Evolutionary conservation across 2,113 vertebrate genomes (phyloP).

Genomic region (Pelvicachromis taeniatus): DNA sequence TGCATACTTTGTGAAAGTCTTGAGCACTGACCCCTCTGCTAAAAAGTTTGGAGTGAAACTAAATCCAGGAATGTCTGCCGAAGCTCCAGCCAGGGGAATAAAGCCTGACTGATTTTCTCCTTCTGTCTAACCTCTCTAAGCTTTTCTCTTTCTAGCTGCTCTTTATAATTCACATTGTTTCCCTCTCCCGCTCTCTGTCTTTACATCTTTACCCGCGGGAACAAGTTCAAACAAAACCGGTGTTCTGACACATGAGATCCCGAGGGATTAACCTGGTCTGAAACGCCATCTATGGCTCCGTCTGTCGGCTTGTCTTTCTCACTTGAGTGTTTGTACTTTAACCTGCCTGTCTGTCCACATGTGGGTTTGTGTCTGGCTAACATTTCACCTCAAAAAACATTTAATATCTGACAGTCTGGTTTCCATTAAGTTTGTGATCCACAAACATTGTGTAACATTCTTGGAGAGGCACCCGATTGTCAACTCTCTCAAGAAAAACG

Average conservation of each 20-base stretch:
- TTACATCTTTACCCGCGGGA: constrained; percentile 10
- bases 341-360: neutral
- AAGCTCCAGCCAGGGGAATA: constrained; percentile 44
- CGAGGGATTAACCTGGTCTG: neutral
- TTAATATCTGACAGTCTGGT: neutral
- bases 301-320: neutral
- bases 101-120: constrained; percentile 21
- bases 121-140: constrained; percentile 28
- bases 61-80: constrained; percentile 47
- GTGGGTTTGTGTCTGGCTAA: neutral
- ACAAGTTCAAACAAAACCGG: constrained; percentile 23
- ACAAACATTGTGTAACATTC: neutral
- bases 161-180: constrained; percentile 34
- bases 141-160: constrained; percentile 24
- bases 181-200: neutral
- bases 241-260: constrained; percentile 23
- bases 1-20: constrained; percentile 36
- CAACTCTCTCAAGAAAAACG: neutral
- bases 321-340: neutral
- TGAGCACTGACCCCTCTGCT: constrained; percentile 30
- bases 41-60: constrained; percentile 47
- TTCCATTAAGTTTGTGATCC: neutral
- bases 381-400: neutral
- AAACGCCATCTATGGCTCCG: neutral
- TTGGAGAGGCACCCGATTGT: neutral